These are phyloP conservation scores for Dolichoris vasculosae DNA, from an alignment of 1,140 invertebrate species.

Conservation along the genomic window DNA sequence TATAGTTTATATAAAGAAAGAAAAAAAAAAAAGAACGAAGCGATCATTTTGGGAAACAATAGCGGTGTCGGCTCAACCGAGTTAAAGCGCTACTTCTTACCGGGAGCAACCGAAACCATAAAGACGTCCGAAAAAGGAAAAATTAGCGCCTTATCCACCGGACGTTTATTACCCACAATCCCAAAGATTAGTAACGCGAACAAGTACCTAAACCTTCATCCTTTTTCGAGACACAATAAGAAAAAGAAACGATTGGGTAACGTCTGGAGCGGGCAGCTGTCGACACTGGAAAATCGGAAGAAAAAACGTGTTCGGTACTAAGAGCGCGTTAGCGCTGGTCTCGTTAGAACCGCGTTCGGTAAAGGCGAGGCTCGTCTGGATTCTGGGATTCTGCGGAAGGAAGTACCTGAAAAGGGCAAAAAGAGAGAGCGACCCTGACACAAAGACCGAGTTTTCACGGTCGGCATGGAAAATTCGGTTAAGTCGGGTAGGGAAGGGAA, in stretches of 20 bases:
- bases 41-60: too few species aligned
- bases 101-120: neutral
- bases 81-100: too few species aligned
- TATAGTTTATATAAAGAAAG: too few species aligned
- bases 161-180: neutral
- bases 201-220: neutral
- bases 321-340: neutral
- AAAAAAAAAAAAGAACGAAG: too few species aligned
- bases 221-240: neutral
- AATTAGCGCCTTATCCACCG: neutral
- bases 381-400: constrained; percentile 17
- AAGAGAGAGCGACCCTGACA: constrained; percentile 33
- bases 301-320: neutral
- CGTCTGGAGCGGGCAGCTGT: neutral
- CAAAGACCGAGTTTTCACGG: constrained; percentile 47
- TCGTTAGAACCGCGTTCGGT: constrained; percentile 22
- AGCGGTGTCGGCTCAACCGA: too few species aligned
- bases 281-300: neutral
- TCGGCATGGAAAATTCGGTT: constrained; percentile 38
- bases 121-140: neutral
- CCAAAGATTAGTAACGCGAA: neutral
- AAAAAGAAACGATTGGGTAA: neutral
- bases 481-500: constrained; percentile 20
- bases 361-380: neutral
- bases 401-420: constrained; percentile 38